These are phyloP conservation scores for Sisyra nigra DNA, from an alignment of 2,888 invertebrate species.

Conservation along the genomic window DNA sequence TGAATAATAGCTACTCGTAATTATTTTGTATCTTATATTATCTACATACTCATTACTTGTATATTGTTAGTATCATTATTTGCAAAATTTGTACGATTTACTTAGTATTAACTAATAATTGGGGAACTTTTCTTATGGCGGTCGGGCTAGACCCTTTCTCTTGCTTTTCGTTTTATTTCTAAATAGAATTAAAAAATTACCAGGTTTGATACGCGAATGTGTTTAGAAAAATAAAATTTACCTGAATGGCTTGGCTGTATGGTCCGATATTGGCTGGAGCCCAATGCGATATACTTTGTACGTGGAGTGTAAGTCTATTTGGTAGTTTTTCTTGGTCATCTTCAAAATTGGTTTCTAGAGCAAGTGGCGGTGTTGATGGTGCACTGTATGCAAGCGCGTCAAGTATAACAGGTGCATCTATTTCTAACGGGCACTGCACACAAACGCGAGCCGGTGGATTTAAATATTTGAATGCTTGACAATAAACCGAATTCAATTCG, in stretches of 20 bases:
- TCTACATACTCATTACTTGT: no score
- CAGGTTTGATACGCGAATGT: no score
- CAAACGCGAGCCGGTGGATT: conserved; percentile 81
- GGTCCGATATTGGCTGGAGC: conserved; percentile 96
- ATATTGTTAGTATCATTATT: no score
- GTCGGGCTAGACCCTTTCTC: no score
- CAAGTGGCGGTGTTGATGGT: conserved; percentile 15
- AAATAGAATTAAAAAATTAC: no score
- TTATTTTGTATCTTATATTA: no score
- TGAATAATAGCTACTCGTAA: no score
- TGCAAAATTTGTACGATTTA: no score
- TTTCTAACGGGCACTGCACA: conserved; percentile 60
- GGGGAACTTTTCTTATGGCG: no score
- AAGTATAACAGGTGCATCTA: conserved; percentile 54
- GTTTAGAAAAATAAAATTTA: no score
- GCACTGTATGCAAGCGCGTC: conserved; percentile 50
- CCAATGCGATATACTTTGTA: conserved; percentile 93
- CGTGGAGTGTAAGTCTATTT: conserved; percentile 59
- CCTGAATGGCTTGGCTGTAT: conserved; percentile 83
- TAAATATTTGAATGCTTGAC: conserved; percentile 49
- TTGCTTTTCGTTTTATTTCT: no score
- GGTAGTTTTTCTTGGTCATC: conserved; percentile 23
- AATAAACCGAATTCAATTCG: conserved; percentile 61
- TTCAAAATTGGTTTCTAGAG: conserved; percentile 18
- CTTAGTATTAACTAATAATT: no score